Base-by-base conservation (phyloP, 2,888 invertebrate genomes). In the Panzeria rudis region DNA sequence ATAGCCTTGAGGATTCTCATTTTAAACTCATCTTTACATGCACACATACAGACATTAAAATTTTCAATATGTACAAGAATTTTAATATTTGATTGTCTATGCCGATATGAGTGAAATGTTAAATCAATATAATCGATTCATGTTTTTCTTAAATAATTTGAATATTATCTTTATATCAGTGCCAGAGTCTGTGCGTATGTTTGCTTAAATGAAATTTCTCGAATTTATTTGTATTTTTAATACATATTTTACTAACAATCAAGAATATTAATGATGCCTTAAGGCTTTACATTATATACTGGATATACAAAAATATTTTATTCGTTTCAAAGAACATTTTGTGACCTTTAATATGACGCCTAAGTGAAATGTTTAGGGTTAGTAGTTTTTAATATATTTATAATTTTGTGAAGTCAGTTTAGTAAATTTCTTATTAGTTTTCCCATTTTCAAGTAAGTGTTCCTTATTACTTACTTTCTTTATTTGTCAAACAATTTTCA, bases 1-100 rank as follows among this genome's bases (percentile, higher is more conserved):
- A 62, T 76, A 54, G 75, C 81, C 81, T 82, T 62, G 47, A 82
- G 81, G 68, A 69, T 76, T 76, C 61, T 81, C 59, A 68, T 81
- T 81, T 76, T 11, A 54, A 69, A 62, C 17, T 52, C 64, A 41
- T 25, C 52, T 38, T 47, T 32, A 29, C 13, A 38, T 3, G 9
- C 17, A 4, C 38, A 8, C 38, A 54, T 41, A 41, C 1, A 52
- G 3, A 29, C 17, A 52, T 29, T 29, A 29, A 25, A n/a, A 29
- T 64, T 0, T 47, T 47, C 29, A 29, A 25, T 64, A 29, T 47
- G 62, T 25, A 23, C n/a, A 9, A 17, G 15, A 44, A 44, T 32
- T 73, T 73, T 41, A 64, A 75, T 64, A 23, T 41, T 35, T 61
- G 78, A 71, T 71, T 62, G 64, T 64, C 71, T 72, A 44, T 25